Evolutionary conservation across 2,797 vertebrate genomes (phyloP), one percentile per base, ranked within the genome.

Genomic region (Alectoris magna): DNA sequence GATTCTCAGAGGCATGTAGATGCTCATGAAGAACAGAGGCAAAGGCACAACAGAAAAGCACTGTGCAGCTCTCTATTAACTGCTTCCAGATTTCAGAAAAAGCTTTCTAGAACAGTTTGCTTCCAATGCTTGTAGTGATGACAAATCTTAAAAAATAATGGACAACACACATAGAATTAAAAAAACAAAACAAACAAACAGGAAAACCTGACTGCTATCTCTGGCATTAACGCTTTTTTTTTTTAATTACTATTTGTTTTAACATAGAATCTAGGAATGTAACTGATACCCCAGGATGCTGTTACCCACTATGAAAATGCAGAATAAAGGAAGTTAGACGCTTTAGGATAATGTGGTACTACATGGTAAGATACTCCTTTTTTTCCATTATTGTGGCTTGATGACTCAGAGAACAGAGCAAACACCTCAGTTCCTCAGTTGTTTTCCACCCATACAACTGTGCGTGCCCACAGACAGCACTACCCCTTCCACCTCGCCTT

Each of bases 351-450:
- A 55, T 6, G n/a, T 4, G 14, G 27, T 44, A 60, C 19, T 26
- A 11, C 26, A 49, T 29, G 9, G 36, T 5, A 62, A 38, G 41
- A 24, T 48, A 58, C 21, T 67, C 46, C 15, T 48, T 29, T 56
- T 23, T 39, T 39, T 55, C 22, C 39, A 27, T 55, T 39, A 41
- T 34, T 31, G 69, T 41, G 51, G 91, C 78, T 64, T 43, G 5
- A 19, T 56, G 10, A 24, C 44, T 76, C 58, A 86, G 74, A 78
- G 11, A 94, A 94, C 78, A 91, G 91, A 93, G 72, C 67, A 72
- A 71, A 58, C 60, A 71, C 34, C 34, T 34, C 34, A 34, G 34
- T 34, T 34, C 16, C 78, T 55, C 27, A 67, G 83, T 39, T 82
- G 39, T 71, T 81, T 82, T 71, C 38, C 59, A 56, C 81, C 91